Percentiles rank a stretch among this genome's conserved stretches.
Conservation (phyloP, 1,140 invertebrate genomes). For the Drosophila teissieri region DNA sequence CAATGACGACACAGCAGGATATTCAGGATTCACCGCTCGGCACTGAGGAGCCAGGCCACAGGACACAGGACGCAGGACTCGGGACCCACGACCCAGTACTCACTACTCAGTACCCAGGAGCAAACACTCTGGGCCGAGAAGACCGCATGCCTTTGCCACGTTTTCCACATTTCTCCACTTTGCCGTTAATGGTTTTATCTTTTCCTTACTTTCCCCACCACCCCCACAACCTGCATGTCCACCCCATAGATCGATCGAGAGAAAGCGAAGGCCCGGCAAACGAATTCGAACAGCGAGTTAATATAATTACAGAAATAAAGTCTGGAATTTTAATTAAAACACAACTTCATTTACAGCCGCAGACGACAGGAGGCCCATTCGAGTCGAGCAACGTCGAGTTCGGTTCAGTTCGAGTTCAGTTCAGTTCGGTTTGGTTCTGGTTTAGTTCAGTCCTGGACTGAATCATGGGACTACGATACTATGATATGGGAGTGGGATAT, state of each 20-base stretch:
- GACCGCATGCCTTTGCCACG: constrained; percentile 76
- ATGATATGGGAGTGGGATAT: background rate
- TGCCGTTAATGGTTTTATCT: constrained; percentile 79
- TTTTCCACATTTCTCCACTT: constrained; percentile 77
- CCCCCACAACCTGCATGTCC: background rate
- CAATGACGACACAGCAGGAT: constrained; percentile 73
- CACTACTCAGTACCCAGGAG: background rate
- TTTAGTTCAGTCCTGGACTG: too few species aligned
- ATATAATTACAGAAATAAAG: constrained; percentile 84
- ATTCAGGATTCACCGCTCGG: constrained; percentile 18
- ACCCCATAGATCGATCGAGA: constrained; percentile 65
- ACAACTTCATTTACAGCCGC: constrained; percentile 82
- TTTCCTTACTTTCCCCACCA: constrained; percentile 48
- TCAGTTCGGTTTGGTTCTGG: background rate
- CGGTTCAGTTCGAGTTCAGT: background rate
- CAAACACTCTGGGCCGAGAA: constrained; percentile 22
- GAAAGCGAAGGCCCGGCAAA: constrained; percentile 9
- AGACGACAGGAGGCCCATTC: constrained; percentile 61
- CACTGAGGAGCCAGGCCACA: background rate
- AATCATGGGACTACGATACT: too few species aligned
- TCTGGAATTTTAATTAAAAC: constrained; percentile 84
- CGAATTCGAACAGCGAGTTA: constrained; percentile 79
- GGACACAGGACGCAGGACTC: background rate
- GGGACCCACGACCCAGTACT: background rate
- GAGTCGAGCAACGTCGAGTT: constrained; percentile 1